phyloP scores from a whole-genome alignment of 1,140 invertebrate species.

The Rhagoletis pomonella region DNA sequence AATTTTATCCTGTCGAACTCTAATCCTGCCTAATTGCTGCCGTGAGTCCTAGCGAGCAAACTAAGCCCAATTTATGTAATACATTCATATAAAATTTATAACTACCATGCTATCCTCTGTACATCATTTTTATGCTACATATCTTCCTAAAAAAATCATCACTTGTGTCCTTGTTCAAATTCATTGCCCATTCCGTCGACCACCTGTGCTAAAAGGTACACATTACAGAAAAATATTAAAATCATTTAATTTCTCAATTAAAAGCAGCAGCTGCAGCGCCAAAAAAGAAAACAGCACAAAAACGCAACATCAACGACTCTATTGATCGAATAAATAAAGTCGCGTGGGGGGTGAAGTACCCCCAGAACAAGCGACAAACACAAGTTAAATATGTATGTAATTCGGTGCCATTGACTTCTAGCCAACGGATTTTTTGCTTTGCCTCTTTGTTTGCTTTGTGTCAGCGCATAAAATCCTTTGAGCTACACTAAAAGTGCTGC shows the following conservation, averaged over 20 bases:
- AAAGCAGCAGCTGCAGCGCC: slow-evolving; percentile 16
- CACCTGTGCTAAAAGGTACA: slow-evolving; percentile 37
- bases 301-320: not conserved
- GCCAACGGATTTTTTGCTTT: slow-evolving; percentile 1
- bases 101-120: not conserved
- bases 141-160: not conserved
- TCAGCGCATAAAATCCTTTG: slow-evolving; percentile 40
- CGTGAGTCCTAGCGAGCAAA: no score
- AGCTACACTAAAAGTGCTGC: slow-evolving; percentile 28
- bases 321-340: slow-evolving; percentile 36
- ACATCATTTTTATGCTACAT: not conserved
- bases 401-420: slow-evolving; percentile 29
- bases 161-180: not conserved
- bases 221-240: slow-evolving; percentile 32
- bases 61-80: no score
- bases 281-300: not conserved
- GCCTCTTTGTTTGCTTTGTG: slow-evolving; percentile 18
- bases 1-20: no score
- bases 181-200: not conserved
- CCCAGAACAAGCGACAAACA: not conserved
- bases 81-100: not conserved
- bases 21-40: no score
- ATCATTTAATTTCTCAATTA: slow-evolving; percentile 52
- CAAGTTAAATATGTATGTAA: not conserved
- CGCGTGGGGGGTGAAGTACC: no score